Percentiles rank a stretch among this genome's conserved stretches.
Evolutionary conservation across 2,113 vertebrate genomes (phyloP).

Genomic region (Dromiciops gliroides): DNA sequence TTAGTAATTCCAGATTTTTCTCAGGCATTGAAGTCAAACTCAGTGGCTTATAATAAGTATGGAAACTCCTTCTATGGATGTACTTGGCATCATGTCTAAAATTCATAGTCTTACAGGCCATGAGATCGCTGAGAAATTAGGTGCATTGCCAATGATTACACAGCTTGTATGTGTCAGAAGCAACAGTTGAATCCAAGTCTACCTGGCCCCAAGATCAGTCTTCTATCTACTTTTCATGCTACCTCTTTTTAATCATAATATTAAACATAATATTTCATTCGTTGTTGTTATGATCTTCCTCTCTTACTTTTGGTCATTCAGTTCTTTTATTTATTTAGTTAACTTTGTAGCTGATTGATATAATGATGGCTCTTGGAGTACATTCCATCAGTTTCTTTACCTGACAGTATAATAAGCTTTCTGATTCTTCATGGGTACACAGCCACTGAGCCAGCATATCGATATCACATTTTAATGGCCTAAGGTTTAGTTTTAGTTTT

Average conservation of each 20-base stretch:
- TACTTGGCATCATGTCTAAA: no score
- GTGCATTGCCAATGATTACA: neutral
- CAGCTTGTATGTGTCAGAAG: neutral
- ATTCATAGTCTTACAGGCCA: no score
- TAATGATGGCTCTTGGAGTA: slow-evolving; percentile 16
- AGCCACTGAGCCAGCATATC: slow-evolving; percentile 59
- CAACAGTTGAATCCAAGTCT: neutral
- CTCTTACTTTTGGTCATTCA: slow-evolving; percentile 40
- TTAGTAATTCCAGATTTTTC: neutral
- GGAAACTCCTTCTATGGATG: no score
- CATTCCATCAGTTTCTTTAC: slow-evolving; percentile 10
- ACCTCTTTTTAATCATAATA: neutral
- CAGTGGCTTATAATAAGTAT: no score
- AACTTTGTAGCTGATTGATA: slow-evolving; percentile 35
- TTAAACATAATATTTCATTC: slow-evolving; percentile 39
- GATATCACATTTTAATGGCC: slow-evolving; percentile 60
- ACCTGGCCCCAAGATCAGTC: neutral
- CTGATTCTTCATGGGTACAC: slow-evolving; percentile 54
- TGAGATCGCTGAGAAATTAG: neutral
- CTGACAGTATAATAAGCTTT: slow-evolving; percentile 38
- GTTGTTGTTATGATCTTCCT: neutral
- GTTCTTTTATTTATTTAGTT: slow-evolving; percentile 41
- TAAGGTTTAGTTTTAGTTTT: slow-evolving; percentile 52
- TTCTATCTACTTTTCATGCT: neutral
- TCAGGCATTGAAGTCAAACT: neutral